These are phyloP conservation scores for Megaleporinus macrocephalus DNA, from an alignment of 2,113 vertebrate species.

Conservation along the genomic window DNA sequence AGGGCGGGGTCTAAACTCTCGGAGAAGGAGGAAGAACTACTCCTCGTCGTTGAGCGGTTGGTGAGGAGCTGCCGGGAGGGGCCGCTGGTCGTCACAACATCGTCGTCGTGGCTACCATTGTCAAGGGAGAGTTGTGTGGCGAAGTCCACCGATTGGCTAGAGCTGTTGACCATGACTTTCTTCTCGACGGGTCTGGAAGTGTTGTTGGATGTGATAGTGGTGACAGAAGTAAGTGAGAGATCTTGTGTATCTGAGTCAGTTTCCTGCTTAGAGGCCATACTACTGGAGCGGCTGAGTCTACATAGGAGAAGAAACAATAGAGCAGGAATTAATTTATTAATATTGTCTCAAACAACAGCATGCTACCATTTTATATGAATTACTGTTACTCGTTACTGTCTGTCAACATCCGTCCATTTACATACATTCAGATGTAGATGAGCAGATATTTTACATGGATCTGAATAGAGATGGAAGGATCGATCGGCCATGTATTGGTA, in stretches of 20 bases:
- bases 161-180: constrained; percentile 78
- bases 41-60: constrained; percentile 91
- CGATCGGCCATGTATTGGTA: too few relatives aligned
- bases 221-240: constrained; percentile 81
- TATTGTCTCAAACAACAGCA: not conserved
- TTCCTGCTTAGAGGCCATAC: constrained; percentile 95
- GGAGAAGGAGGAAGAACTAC: constrained; percentile 94
- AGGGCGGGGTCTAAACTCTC: constrained; percentile 94
- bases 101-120: constrained; percentile 76
- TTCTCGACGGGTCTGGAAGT: constrained; percentile 85
- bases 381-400: too few relatives aligned
- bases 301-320: constrained; percentile 59
- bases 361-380: too few relatives aligned
- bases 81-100: constrained; percentile 69
- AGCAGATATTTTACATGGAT: too few relatives aligned
- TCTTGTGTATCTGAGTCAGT: constrained; percentile 93
- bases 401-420: too few relatives aligned
- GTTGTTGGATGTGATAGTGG: constrained; percentile 76
- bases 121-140: constrained; percentile 82
- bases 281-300: constrained; percentile 90
- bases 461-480: too few relatives aligned
- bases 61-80: constrained; percentile 83
- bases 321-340: not conserved
- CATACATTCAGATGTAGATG: too few relatives aligned
- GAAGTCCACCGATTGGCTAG: constrained; percentile 85